Evolutionary conservation across 2,888 invertebrate species (phyloP).

Genomic region (Myopa testacea): DNA sequence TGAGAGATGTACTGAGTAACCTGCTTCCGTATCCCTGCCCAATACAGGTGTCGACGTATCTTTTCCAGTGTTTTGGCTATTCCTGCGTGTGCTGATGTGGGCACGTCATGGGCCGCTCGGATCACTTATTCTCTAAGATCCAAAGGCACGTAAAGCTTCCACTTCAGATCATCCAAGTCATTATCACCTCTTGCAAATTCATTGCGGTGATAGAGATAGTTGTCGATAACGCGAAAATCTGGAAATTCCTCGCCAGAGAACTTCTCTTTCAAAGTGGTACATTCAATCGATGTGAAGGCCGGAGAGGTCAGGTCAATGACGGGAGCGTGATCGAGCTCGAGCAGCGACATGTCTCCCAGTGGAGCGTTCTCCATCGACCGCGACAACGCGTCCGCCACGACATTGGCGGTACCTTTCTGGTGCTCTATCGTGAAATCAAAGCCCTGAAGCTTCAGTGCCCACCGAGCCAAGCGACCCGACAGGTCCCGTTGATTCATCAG

Average conservation of each 20-base stretch:
- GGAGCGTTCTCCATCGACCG: too few relatives aligned
- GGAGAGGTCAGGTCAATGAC: neutral
- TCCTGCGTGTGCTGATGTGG: too few relatives aligned
- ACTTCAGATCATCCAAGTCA: neutral
- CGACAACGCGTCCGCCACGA: too few relatives aligned
- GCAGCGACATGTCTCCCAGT: neutral
- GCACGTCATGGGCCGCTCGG: too few relatives aligned
- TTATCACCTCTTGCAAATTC: too few relatives aligned
- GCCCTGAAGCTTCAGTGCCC: neutral
- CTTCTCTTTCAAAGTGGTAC: neutral
- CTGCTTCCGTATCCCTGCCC: too few relatives aligned
- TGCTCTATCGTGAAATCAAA: too few relatives aligned
- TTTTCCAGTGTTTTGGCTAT: too few relatives aligned
- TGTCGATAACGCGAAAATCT: slow-evolving; percentile 9
- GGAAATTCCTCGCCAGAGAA: neutral
- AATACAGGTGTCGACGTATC: too few relatives aligned
- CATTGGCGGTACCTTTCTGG: too few relatives aligned
- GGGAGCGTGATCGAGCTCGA: neutral
- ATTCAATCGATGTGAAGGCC: neutral
- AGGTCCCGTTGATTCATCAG: neutral
- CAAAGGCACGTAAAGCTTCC: slow-evolving; percentile 4
- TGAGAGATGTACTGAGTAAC: slow-evolving; percentile 30
- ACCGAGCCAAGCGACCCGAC: neutral
- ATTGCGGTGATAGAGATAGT: neutral
- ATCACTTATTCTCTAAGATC: neutral